Evolutionary conservation across 1,140 invertebrate species (phyloP), one percentile per base, ranked within the genome.

Genomic region (Telenomus remus): DNA sequence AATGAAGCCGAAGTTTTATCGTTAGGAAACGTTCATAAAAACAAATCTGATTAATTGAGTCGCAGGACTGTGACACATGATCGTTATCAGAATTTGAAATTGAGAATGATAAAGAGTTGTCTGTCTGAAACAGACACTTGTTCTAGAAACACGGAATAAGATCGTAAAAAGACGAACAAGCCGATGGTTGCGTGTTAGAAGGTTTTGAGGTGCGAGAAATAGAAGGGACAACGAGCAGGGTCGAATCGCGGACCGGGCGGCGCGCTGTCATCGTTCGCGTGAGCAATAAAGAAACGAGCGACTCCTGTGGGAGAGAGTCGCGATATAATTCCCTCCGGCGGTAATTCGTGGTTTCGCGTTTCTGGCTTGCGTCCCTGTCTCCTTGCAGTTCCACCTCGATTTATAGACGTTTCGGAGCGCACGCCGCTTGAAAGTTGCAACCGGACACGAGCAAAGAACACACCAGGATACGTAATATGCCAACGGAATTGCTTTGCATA

Each of bases 401-500:
- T 84, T 81, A 81, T 79, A 74, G 79, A 64, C 60, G 75, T 79
- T 74, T 68, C 63, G 65, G 68, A 79, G 66, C n/a, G n/a, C 68
- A 43, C 60, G 63, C 47, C n/a, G 69, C 74, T 46, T 80, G 19
- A 27, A 79, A 60, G 61, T 79, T 78, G 79, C 76, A 81, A 81
- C 78, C 80, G 79, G 82, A 83, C 76, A 75, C 79, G 66, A 42
- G 37, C 61, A 47, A 78, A 74, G 60, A 78, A 66, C 65, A 68
- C 68, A 72, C 73, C 53, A 59, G 64, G 69, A 50, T 74, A 73
- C 66, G 55, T 80, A 76, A 78, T 75, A 73, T 59, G 54, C 33
- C 79, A 44, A 55, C 44, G 59, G 81, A 82, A 85, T 85, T 81
- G 81, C 79, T 84, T 85, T 84, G 83, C 83, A 84, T 85, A 82